Evolutionary conservation across 1,140 invertebrate species (phyloP), one percentile per base, ranked within the genome.

Genomic region (Tetramorium parvispinum): DNA sequence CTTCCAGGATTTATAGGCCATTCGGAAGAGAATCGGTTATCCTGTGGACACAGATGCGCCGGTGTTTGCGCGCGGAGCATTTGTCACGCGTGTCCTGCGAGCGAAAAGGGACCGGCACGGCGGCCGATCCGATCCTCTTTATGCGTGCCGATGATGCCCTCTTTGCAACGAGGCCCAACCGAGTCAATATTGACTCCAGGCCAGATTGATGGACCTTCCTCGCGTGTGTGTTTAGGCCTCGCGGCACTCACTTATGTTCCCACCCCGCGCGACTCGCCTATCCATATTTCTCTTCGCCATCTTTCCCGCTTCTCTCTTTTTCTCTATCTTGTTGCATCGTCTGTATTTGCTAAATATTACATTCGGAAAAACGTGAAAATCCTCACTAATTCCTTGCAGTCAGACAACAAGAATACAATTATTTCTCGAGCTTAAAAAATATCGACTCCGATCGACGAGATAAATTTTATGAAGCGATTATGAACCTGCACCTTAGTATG

Each of bases 21-120:
- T 91, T 87, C 79, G 83, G 70, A 73, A 81, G 85, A 85, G 89
- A 91, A 91, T 91, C 90, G 90, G 90, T 91, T 91, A 91, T 91
- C 89, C 93, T 94, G 94, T 94, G 87, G 93, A 95, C 94, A 95
- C 95, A 95, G 95, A 95, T 95, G 95, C 94, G 91, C 92, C 86
- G 79, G 83, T 95, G 94, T 95, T 95, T 95, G 94, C 93, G 87
- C 87, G 90, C 85, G 87, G 90, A 92, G 94, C 94, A 95, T 95
- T 95, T 95, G 95, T 95, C 95, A 95, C 95, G 94, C 94, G 94
- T 95, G 94, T 95, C 94, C 92, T 88, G 91, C 87, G 89, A 92
- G 91, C 87, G 87, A 92, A 94, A 94, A 94, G 93, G 93, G 91
- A 93, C 93, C 94, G 89, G 88, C 75, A 24, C 37, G 53, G 43